Evolutionary conservation across 1,140 invertebrate genomes (phyloP).

Genomic region (Drosophila mayri): DNA sequence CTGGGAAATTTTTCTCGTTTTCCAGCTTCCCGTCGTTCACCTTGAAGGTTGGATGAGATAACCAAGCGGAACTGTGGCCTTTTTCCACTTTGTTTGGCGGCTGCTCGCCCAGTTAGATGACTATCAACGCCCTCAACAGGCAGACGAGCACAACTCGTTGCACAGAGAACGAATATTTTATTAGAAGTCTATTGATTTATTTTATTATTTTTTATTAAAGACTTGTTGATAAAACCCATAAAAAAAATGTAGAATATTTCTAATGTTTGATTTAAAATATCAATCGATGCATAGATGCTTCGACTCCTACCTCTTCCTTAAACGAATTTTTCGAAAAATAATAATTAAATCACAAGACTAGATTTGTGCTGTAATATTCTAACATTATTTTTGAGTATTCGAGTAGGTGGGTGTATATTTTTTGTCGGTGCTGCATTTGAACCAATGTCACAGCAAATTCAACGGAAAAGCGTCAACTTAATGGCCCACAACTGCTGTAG

Average conservation of each 20-base stretch:
- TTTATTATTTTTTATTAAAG: background rate
- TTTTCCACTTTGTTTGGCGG: constrained; percentile 49
- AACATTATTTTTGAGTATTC: background rate
- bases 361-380: background rate
- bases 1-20: constrained; percentile 3
- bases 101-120: constrained; percentile 34
- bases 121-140: constrained; percentile 37
- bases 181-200: background rate
- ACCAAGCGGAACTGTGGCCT: constrained; percentile 37
- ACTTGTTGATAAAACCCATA: no score
- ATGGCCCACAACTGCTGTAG: constrained; percentile 53
- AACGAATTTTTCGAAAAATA: background rate
- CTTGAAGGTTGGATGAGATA: constrained; percentile 35
- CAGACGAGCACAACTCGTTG: constrained; percentile 7
- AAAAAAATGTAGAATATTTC: no score
- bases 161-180: background rate
- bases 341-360: background rate
- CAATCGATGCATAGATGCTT: background rate
- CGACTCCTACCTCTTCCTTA: background rate
- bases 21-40: constrained; percentile 11
- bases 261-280: no score
- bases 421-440: constrained; percentile 3
- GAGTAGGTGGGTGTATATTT: background rate
- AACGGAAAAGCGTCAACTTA: constrained; percentile 60
- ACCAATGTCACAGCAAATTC: constrained; percentile 48